These are phyloP conservation scores for Adela reaumurella DNA, from an alignment of 2,888 invertebrate species.

Conservation along the genomic window DNA sequence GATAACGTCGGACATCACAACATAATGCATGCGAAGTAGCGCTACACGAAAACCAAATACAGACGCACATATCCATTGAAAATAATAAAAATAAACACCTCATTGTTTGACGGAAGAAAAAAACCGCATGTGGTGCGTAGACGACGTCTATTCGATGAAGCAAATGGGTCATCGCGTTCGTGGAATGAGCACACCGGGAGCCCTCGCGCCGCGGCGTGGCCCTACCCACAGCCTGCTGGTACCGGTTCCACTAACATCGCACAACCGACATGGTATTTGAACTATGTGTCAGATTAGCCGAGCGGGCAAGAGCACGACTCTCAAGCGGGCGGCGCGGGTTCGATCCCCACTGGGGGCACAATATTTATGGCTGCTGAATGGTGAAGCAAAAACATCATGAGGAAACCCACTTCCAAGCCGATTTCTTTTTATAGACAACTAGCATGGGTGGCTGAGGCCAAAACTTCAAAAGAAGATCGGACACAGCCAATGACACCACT, in stretches of 20 bases:
- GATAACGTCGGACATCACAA: not conserved
- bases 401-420: too few relatives aligned
- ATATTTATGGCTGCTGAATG: too few relatives aligned
- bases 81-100: not conserved
- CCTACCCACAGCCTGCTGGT: not conserved
- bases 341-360: too few relatives aligned
- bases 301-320: too few relatives aligned
- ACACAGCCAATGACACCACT: too few relatives aligned
- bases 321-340: too few relatives aligned
- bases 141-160: conserved; percentile 23
- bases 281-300: too few relatives aligned
- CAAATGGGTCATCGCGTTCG: conserved; percentile 24
- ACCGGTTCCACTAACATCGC: not conserved
- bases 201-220: not conserved
- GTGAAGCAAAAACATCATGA: too few relatives aligned
- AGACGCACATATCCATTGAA: not conserved
- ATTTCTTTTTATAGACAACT: too few relatives aligned
- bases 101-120: not conserved
- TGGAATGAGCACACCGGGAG: conserved; percentile 21
- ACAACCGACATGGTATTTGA: not conserved
- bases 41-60: not conserved
- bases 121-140: conserved; percentile 1
- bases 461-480: too few relatives aligned
- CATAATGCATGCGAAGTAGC: not conserved
- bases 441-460: too few relatives aligned